Percentiles rank a stretch among this genome's conserved stretches.
These are phyloP conservation scores for Phoenoteleia sp. DNA, from an alignment of 2,888 invertebrate genomes.

Conservation along the genomic window DNA sequence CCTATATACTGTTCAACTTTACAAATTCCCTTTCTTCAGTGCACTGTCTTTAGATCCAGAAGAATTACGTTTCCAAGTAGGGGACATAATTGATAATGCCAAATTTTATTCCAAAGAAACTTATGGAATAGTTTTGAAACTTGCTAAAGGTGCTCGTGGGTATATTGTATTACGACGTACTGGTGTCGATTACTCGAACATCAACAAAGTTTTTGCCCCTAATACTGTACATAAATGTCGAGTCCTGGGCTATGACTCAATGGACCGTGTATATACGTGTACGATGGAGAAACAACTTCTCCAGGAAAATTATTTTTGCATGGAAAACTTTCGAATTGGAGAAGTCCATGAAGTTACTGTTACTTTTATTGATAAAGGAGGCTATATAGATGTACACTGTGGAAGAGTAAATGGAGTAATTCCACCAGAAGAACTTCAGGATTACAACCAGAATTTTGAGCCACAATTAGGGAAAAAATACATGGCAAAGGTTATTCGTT, in stretches of 20 bases:
- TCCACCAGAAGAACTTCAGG: conserved; percentile 77
- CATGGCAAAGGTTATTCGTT: conserved; percentile 88
- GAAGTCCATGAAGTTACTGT: conserved; percentile 79
- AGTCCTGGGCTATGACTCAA: conserved; percentile 89
- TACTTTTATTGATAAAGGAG: conserved; percentile 72
- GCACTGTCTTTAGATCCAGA: conserved; percentile 81
- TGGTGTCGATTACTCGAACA: conserved; percentile 83
- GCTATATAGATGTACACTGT: conserved; percentile 78
- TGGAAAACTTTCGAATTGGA: conserved; percentile 78
- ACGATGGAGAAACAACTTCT: conserved; percentile 89
- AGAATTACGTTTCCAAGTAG: conserved; percentile 86
- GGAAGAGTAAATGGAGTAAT: conserved; percentile 79
- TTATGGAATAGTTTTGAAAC: conserved; percentile 84
- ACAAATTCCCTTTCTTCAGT: conserved; percentile 90
- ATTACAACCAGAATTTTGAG: conserved; percentile 78
- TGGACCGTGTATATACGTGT: conserved; percentile 90
- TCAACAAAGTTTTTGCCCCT: conserved; percentile 86
- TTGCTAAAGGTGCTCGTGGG: conserved; percentile 80
- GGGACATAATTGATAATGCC: conserved; percentile 89
- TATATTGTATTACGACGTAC: conserved; percentile 82
- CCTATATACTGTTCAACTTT: conserved; percentile 90
- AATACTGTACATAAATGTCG: conserved; percentile 87
- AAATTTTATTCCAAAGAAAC: conserved; percentile 87
- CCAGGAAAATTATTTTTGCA: conserved; percentile 88
- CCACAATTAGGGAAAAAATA: conserved; percentile 88